A percentile compares a stretch with the other conserved stretches of the same genome.
These are phyloP conservation scores for Spilarctia lutea DNA, from an alignment of 2,888 invertebrate genomes.

Conservation along the genomic window DNA sequence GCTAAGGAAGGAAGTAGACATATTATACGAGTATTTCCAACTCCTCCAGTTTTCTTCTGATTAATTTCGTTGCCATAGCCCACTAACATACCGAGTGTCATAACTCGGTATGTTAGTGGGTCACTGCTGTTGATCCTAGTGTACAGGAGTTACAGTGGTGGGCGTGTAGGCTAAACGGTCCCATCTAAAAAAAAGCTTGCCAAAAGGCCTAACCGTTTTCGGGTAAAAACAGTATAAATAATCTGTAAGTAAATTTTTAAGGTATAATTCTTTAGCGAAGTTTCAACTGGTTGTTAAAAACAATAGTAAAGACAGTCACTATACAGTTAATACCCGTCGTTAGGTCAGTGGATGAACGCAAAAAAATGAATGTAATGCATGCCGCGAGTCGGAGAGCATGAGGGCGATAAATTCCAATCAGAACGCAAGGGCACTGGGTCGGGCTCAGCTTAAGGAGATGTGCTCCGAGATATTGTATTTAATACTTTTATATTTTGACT, in stretches of 20 bases:
- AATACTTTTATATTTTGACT: neutral
- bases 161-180: no score
- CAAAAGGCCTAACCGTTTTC: no score
- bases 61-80: no score
- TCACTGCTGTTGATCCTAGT: no score
- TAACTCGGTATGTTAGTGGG: no score
- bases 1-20: no score
- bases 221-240: no score
- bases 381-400: constrained; percentile 67
- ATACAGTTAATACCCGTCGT: constrained; percentile 40
- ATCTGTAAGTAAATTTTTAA: neutral
- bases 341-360: constrained; percentile 30
- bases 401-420: constrained; percentile 83
- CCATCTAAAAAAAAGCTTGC: no score
- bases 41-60: no score
- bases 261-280: neutral
- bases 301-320: constrained; percentile 33
- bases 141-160: no score
- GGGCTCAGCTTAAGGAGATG: constrained; percentile 62
- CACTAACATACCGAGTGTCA: no score
- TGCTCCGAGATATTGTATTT: constrained; percentile 9
- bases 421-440: constrained; percentile 78
- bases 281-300: neutral
- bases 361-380: constrained; percentile 55
- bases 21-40: no score